These are phyloP conservation scores for Bicyclus anynana DNA, from an alignment of 1,140 invertebrate species.

Conservation along the genomic window DNA sequence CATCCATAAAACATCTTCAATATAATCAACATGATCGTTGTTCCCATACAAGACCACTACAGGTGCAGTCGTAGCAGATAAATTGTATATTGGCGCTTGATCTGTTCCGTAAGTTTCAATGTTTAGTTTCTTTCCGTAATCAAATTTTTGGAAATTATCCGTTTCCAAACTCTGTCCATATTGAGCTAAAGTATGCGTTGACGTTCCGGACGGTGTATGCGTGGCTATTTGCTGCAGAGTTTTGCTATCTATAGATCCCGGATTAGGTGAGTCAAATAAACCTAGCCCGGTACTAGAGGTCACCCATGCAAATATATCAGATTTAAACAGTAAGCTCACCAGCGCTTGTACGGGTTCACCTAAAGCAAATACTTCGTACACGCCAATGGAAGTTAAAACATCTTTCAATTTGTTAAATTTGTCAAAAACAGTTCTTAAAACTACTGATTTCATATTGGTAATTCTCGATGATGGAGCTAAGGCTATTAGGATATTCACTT, in stretches of 20 bases:
- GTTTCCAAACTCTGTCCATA: background rate
- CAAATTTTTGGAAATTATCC: background rate
- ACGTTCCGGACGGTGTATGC: background rate
- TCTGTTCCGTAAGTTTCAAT: background rate
- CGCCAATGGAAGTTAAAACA: background rate
- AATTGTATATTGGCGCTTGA: background rate
- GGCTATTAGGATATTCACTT: background rate
- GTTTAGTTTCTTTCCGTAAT: background rate
- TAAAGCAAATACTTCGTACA: background rate
- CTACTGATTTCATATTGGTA: background rate
- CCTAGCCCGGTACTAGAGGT: background rate
- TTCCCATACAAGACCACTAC: background rate
- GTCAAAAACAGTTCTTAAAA: background rate
- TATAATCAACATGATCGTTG: background rate
- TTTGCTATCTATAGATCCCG: background rate
- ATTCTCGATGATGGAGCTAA: background rate
- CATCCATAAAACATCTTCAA: background rate
- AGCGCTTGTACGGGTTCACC: background rate
- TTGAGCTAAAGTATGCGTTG: background rate
- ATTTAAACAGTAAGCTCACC: background rate
- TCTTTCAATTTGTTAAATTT: background rate
- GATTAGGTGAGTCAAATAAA: background rate
- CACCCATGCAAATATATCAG: too few relatives aligned
- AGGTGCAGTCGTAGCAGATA: background rate
- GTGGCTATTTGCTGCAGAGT: background rate